Evolutionary conservation across 35 echinoderm and acorn worm species (phyloP), one percentile per base, ranked within the genome.

Genomic region (Patiria miniata): DNA sequence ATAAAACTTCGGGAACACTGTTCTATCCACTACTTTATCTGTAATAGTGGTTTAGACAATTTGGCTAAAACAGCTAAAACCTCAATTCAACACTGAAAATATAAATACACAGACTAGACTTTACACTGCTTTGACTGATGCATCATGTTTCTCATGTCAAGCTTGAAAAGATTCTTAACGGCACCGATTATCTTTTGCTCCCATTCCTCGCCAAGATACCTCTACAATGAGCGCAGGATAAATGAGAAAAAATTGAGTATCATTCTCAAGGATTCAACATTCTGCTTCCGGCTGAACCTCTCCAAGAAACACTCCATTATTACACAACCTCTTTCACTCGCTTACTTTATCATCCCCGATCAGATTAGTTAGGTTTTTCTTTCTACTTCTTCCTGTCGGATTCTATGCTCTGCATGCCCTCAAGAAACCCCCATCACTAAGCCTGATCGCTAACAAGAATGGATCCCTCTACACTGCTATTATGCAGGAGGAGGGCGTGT

Each of bases 391-490:
- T 47, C 42, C 42, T 47, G 42, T 6, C 42, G 4, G n/a, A 73
- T 28, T 73, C 65, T 73, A 18, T 73, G 26, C 65, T 23, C 34
- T 34, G 0, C 33, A 69, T 73, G 65, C 65, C 65, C 65, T 26
- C 65, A 73, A 73, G 65, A 73, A 73, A 73, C 65, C 65, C 65
- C 65, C 14, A 26, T 73, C 29, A 73, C 65, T 34, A 73, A 73
- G 65, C 65, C 65, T 73, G 65, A 73, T 73, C 65, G 4, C 21
- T 73, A 73, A 73, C 65, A 22, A 30, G 65, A 73, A 34, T 34
- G 34, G 65, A 73, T 34, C 21, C 19, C 26, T 26, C 65, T 73
- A 73, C 65, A 73, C 34, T 73, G 21, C 65, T 26, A 73, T 73
- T 73, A 73, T 23, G 65, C 65, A 73, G 19, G 29, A 26, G 14